These are phyloP conservation scores for Meganola albula DNA, from an alignment of 2,888 invertebrate species.

Conservation along the genomic window DNA sequence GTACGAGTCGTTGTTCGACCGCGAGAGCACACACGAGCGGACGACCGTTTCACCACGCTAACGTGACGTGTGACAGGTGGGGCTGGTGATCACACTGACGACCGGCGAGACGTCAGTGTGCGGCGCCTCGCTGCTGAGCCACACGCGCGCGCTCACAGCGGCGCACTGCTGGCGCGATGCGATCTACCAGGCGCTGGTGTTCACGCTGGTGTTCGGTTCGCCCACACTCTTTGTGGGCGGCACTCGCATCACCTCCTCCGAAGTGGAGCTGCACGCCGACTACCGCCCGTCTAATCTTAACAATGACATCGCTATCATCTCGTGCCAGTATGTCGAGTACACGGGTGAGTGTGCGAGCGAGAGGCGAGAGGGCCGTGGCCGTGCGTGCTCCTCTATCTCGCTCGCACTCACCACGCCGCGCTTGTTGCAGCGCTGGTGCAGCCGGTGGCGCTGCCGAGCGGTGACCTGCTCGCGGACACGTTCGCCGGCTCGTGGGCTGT, in stretches of 20 bases:
- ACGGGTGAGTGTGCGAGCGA: constrained; percentile 7
- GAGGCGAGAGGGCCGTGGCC: no score
- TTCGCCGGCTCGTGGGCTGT: constrained; percentile 28
- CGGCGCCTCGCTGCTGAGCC: constrained; percentile 23
- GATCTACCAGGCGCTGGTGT: constrained; percentile 17
- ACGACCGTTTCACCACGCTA: background rate
- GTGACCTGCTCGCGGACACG: constrained; percentile 18
- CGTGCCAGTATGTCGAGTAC: constrained; percentile 4
- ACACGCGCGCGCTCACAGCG: constrained; percentile 31
- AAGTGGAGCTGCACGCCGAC: constrained; percentile 13
- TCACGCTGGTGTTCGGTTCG: constrained; percentile 36
- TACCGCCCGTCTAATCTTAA: constrained; percentile 7
- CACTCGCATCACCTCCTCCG: constrained; percentile 10
- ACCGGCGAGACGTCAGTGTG: constrained; percentile 14
- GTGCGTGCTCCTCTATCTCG: background rate
- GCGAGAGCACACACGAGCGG: background rate
- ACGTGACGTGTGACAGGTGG: constrained; percentile 12
- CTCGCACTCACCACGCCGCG: background rate
- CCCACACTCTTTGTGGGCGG: constrained; percentile 20
- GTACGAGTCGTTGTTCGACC: constrained; percentile 25
- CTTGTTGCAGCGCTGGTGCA: constrained; percentile 32
- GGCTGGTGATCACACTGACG: constrained; percentile 13
- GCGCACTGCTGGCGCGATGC: constrained; percentile 37
- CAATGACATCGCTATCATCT: constrained; percentile 16
- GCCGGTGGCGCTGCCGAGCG: constrained; percentile 29